A percentile compares a stretch with the other conserved stretches of the same genome.
Evolutionary conservation across 2,888 invertebrate species (phyloP).

Genomic region (Synanthedon vespiformis): DNA sequence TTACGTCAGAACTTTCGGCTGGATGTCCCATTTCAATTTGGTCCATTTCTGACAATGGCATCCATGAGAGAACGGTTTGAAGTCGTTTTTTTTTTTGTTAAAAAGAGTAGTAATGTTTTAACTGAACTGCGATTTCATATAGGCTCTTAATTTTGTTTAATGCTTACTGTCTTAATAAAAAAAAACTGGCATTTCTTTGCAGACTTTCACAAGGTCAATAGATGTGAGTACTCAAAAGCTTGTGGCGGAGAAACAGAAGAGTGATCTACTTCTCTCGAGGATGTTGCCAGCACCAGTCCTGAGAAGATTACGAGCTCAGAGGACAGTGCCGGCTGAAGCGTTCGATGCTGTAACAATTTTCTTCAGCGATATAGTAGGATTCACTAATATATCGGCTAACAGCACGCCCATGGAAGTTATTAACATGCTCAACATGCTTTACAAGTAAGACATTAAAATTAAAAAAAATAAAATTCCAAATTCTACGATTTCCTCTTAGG

Average conservation of each 20-base stretch:
- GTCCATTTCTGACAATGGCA: no score
- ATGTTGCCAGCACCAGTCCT: conserved; percentile 72
- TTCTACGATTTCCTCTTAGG: no score
- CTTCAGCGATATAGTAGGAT: conserved; percentile 79
- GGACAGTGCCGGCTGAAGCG: conserved; percentile 73
- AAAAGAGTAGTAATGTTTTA: no score
- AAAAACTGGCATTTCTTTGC: conserved; percentile 15
- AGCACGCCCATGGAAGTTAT: conserved; percentile 76
- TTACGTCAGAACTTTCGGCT: no score
- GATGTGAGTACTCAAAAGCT: conserved; percentile 61
- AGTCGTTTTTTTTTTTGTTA: no score
- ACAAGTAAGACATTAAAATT: conserved; percentile 46
- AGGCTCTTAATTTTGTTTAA: not conserved
- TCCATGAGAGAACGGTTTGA: no score
- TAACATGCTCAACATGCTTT: conserved; percentile 78
- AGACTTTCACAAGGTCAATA: conserved; percentile 62
- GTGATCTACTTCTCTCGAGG: conserved; percentile 66
- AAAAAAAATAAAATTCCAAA: no score
- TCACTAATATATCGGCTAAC: conserved; percentile 72
- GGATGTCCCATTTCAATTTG: no score
- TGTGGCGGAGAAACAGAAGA: conserved; percentile 68
- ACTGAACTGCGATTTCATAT: not conserved
- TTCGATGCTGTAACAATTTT: conserved; percentile 78
- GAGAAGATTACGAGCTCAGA: conserved; percentile 61
- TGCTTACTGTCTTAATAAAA: no score